Evolutionary conservation across 2,797 vertebrate species (phyloP).

Genomic region (Sciurus carolinensis): DNA sequence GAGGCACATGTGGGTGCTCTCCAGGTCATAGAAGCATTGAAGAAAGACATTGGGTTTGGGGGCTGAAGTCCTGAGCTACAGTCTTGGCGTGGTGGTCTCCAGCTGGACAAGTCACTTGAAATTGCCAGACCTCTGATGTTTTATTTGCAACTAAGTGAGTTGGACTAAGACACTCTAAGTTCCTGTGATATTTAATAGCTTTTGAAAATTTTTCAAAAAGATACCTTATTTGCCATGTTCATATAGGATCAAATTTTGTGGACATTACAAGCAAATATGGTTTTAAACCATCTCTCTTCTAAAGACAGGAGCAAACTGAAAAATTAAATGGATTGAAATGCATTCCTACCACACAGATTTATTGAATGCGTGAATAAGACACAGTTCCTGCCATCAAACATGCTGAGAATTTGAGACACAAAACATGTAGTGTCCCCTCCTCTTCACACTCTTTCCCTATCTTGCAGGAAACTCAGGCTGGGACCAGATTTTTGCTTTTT

Average conservation of each 20-base stretch:
- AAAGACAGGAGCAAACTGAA: slow-evolving; percentile 37
- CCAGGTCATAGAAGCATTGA: background rate
- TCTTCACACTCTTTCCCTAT: background rate
- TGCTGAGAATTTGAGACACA: background rate
- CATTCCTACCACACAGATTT: background rate
- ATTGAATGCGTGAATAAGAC: background rate
- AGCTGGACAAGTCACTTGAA: background rate
- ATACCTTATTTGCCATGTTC: background rate
- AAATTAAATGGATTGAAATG: background rate
- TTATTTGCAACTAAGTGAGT: background rate
- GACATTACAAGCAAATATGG: background rate
- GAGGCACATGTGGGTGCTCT: background rate
- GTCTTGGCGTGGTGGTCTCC: background rate
- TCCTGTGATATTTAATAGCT: background rate
- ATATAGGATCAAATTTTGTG: background rate
- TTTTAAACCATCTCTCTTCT: background rate
- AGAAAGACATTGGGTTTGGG: background rate
- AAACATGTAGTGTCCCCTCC: background rate
- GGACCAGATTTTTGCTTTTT: background rate
- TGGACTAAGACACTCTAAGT: background rate
- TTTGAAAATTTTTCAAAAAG: background rate
- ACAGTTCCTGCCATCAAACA: background rate
- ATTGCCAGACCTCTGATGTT: background rate
- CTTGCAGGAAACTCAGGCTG: background rate
- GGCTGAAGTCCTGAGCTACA: background rate